Base-by-base conservation (phyloP, 2,888 invertebrate species). In the Rugalucina vietnamica region DNA sequence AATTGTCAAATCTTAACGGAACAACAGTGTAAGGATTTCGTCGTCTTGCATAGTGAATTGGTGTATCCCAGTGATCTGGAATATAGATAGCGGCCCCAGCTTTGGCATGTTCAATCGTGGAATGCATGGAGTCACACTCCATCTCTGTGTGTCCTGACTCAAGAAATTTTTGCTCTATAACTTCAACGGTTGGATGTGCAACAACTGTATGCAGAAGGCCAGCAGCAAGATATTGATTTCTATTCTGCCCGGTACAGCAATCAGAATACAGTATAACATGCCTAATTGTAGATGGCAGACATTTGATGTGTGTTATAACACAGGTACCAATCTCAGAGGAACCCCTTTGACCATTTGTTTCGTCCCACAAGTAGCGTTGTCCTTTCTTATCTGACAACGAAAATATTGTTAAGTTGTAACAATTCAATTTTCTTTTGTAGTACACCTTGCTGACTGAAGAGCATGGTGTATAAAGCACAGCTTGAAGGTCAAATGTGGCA, bases 391-490 rank as follows among this genome's bases (percentile, higher is more conserved):
- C 82, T 1, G 65, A 49, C 8, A 83, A 65, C 0, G 83, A 83
- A 72, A 72, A 85, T n/a, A 85, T 5, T 29, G 83, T 81, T 39
- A 83, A 50, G 49, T 85, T 85, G 69, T 88, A 85, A 49, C 81
- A 73, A 32, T 65, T 80, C 21, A 82, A 21, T 69, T 83, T 84
- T 54, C 84, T 14, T 69, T 80, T 84, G 76, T 84, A 84, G 24
- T 73, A 84, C 1, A 81, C 39, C 43, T 77, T 54, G 24, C 84
- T 75, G 1, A 81, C 81, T 18, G 69, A 43, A 36, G 84, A 78
- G 54, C 81, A 84, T 27, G 84, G 78, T 4, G 75, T 78, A 36
- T 60, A 24, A 36, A 84, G 34, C 0, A 81, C 84, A 49, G 81
- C 81, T 75, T 81, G 65, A 49, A 81, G 39, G 34, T 81, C 84